These are phyloP conservation scores for Tamandua tetradactyla DNA, from an alignment of 2,797 vertebrate genomes.

Conservation along the genomic window DNA sequence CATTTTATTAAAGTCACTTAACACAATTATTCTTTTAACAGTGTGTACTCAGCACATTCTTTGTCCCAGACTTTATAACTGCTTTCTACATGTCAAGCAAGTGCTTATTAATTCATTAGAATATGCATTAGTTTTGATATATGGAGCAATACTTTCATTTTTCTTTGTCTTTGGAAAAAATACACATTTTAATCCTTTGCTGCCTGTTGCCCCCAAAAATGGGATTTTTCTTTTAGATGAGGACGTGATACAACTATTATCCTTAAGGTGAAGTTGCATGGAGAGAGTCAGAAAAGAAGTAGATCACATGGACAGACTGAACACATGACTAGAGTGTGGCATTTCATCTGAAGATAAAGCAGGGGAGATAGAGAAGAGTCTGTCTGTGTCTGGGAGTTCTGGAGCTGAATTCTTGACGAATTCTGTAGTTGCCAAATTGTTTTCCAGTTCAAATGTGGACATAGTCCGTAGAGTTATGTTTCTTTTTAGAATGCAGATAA, in stretches of 20 bases:
- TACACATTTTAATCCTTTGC: neutral
- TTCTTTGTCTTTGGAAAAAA: neutral
- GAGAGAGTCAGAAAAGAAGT: neutral
- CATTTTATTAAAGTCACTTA: neutral
- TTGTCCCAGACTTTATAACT: neutral
- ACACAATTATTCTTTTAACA: neutral
- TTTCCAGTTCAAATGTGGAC: neutral
- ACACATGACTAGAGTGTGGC: neutral
- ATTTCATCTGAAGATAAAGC: neutral
- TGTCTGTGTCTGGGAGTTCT: neutral
- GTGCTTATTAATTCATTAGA: neutral
- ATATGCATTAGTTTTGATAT: neutral
- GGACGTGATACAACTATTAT: neutral
- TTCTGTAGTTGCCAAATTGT: neutral
- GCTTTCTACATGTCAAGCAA: neutral
- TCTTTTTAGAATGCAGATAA: conserved; percentile 5
- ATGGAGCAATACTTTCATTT: neutral
- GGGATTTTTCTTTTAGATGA: neutral
- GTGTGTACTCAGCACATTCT: neutral
- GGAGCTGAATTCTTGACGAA: neutral
- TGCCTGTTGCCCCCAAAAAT: neutral
- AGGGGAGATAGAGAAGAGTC: neutral
- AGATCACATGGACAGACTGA: neutral
- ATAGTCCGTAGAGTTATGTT: neutral
- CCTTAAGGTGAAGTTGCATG: neutral